These are phyloP conservation scores for Ceryle rudis DNA, from an alignment of 2,797 vertebrate genomes.

Conservation along the genomic window DNA sequence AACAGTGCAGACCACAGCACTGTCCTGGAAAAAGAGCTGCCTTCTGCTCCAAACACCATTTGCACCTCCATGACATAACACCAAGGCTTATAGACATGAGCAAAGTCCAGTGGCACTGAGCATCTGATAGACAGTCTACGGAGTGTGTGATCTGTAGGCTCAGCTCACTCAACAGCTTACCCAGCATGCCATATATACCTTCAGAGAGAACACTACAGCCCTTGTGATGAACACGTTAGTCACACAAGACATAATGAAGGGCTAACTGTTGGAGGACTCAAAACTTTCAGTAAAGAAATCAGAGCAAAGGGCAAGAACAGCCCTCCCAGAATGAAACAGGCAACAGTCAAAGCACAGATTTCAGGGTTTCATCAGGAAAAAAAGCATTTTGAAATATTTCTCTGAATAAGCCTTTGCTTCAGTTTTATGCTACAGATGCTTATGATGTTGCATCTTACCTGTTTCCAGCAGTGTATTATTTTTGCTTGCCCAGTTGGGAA, in stretches of 20 bases:
- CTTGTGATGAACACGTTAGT: background rate
- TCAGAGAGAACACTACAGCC: background rate
- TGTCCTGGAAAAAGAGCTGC: background rate
- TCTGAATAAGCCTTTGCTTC: background rate
- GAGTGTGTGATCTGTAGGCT: background rate
- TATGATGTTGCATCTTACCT: slow-evolving; percentile 77
- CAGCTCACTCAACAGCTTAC: background rate
- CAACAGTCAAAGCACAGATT: background rate
- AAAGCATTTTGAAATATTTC: background rate
- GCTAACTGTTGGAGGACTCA: background rate
- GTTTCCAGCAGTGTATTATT: slow-evolving; percentile 84
- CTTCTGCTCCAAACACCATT: background rate
- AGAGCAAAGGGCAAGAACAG: background rate
- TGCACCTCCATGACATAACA: background rate
- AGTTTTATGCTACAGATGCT: background rate
- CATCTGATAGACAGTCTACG: background rate
- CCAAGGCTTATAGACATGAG: background rate
- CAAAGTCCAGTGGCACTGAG: background rate
- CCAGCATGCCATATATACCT: background rate
- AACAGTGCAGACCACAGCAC: background rate
- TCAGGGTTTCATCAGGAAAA: background rate
- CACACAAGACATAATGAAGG: background rate
- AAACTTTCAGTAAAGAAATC: background rate
- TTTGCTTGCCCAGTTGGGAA: slow-evolving; percentile 92
- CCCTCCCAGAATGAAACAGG: background rate